A percentile compares a stretch with the other conserved stretches of the same genome.
Evolutionary conservation across 2,797 vertebrate species (phyloP).

Genomic region (Hyperoplus immaculatus): DNA sequence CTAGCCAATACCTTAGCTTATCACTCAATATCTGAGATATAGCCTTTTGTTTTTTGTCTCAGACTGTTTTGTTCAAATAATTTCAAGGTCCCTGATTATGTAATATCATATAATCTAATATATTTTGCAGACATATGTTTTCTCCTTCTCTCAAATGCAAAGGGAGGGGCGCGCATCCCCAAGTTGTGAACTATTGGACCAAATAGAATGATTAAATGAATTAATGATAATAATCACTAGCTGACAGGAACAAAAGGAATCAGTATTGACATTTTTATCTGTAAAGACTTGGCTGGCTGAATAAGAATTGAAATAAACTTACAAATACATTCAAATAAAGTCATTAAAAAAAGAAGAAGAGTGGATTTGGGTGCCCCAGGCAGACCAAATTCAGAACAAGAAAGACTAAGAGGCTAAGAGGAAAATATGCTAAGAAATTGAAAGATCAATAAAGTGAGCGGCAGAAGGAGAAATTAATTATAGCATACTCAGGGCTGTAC

Average conservation of each 20-base stretch:
- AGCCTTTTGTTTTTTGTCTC: neutral
- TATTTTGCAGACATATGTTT: neutral
- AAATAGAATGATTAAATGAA: neutral
- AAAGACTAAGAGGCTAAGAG: constrained; percentile 13
- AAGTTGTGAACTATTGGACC: neutral
- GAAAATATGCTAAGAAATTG: constrained; percentile 7
- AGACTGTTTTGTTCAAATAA: neutral
- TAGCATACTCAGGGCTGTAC: constrained; percentile 12
- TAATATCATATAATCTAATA: neutral
- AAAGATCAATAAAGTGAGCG: constrained; percentile 41
- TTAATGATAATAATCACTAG: neutral
- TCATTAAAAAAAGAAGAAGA: neutral
- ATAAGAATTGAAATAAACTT: neutral
- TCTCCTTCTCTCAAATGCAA: neutral
- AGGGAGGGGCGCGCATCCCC: neutral
- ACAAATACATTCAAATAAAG: constrained; percentile 3
- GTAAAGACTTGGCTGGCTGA: neutral
- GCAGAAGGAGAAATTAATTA: constrained; percentile 69
- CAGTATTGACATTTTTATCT: constrained; percentile 24
- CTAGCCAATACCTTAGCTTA: neutral
- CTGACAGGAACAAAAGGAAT: neutral
- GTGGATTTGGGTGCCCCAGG: neutral
- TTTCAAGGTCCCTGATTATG: neutral
- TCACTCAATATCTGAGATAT: neutral
- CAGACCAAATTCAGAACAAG: constrained; percentile 30